phyloP scores from a whole-genome alignment of 2,113 vertebrate genomes.

The Brachyhypopomus gauderio region DNA sequence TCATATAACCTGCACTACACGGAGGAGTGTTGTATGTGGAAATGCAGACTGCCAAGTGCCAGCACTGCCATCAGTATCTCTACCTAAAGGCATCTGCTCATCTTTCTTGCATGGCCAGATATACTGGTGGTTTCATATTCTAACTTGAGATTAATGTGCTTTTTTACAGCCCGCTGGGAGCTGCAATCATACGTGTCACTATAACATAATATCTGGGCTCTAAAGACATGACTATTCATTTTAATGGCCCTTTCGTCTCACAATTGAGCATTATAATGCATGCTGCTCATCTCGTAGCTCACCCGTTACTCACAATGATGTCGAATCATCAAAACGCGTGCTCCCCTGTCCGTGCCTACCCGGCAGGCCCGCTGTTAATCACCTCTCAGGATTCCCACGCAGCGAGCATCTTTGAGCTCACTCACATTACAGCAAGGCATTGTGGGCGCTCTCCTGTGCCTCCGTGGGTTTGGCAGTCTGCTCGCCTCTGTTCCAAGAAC shows the following conservation, averaged over 20 bases:
- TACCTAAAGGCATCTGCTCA: slow-evolving; percentile 47
- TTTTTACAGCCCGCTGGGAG: slow-evolving; percentile 56
- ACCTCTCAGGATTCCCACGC: slow-evolving; percentile 22
- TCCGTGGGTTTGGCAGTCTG: neutral
- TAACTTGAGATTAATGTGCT: slow-evolving; percentile 55
- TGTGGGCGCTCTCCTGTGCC: slow-evolving; percentile 10
- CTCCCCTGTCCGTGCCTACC: slow-evolving; percentile 27
- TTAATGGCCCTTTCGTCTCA: slow-evolving; percentile 55
- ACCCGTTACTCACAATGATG: slow-evolving; percentile 49
- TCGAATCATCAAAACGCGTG: slow-evolving; percentile 46
- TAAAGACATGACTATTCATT: slow-evolving; percentile 56
- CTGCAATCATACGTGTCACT: slow-evolving; percentile 56
- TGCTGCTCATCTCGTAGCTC: slow-evolving; percentile 46
- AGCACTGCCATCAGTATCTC: slow-evolving; percentile 17
- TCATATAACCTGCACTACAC: slow-evolving; percentile 26
- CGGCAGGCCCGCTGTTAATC: slow-evolving; percentile 40
- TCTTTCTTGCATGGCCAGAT: slow-evolving; percentile 40
- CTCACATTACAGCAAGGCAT: neutral
- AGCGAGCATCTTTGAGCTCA: slow-evolving; percentile 5
- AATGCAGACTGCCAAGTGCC: slow-evolving; percentile 5
- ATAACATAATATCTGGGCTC: slow-evolving; percentile 52
- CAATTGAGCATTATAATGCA: slow-evolving; percentile 54
- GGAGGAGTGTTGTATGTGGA: neutral
- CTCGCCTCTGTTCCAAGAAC: neutral
- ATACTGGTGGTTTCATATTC: slow-evolving; percentile 52